Evolutionary conservation across 2,113 vertebrate genomes (phyloP), one percentile per base, ranked within the genome.

Genomic region (Siphamia tubifer): DNA sequence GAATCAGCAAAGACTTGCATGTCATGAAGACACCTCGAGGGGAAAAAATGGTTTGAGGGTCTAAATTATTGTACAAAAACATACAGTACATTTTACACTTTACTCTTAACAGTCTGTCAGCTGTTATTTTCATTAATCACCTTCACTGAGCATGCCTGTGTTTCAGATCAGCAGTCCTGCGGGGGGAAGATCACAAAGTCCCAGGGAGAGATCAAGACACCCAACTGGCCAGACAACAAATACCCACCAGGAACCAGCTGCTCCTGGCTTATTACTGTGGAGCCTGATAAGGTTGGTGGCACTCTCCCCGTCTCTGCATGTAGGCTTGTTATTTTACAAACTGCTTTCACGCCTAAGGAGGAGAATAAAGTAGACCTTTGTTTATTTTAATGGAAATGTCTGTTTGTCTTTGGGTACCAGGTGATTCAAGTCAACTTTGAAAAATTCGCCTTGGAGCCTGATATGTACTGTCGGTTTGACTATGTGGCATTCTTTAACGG

Each of bases 401-500:
- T 45, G 5, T 48, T 54, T 85, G 11, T 80, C 15, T 73, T 43
- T 66, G 16, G 16, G 0, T 40, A 10, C 27, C 75, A 97, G 96
- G 91, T 94, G 6, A 92, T 97, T 13, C 85, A 91, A 5, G 89
- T 97, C 76, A 92, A 77, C 24, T 97, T 96, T 15, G 93, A 91
- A 4, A 97, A 97, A 80, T 97, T 97, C 17, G 86, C 92, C 30
- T 42, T 96, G 74, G 96, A 97, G 77, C 67, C 75, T 0, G 95
- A 97, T 74, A 85, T 73, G 2, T 95, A 96, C 39, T 97, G 96
- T 68, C 94, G 96, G 15, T 97, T 95, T 6, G 96, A 97, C 85
- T 97, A 96, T 0, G 93, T 96, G 56, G 91, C 92, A 0, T 93
- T 96, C 55, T 96, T 93, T 78, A 95, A 96, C 0, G 95, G 96